Percentiles rank a stretch among this genome's conserved stretches.
Conservation (phyloP, 1,140 invertebrate genomes). For the Cyclina sinensis region DNA sequence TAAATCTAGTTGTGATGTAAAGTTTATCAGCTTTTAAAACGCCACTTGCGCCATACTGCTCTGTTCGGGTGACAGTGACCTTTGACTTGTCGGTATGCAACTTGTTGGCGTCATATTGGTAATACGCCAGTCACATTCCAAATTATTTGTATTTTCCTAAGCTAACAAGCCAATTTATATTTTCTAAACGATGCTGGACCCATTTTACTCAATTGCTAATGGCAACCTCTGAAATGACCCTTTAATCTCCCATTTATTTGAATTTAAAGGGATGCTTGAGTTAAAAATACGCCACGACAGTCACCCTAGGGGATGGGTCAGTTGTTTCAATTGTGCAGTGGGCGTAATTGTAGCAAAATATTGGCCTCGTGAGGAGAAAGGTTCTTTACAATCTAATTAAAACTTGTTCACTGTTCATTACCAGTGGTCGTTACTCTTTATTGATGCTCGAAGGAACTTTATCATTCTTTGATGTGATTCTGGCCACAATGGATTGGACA, state of each 20-base stretch:
- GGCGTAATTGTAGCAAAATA: slow-evolving; percentile 67
- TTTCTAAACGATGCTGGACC: slow-evolving; percentile 57
- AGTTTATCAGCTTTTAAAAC: not conserved
- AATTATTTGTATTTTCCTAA: slow-evolving; percentile 64
- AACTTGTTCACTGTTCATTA: slow-evolving; percentile 70
- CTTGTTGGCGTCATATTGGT: slow-evolving; percentile 6
- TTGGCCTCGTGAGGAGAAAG: slow-evolving; percentile 56
- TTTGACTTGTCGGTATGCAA: slow-evolving; percentile 29
- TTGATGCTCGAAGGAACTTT: slow-evolving; percentile 65
- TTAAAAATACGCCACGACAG: slow-evolving; percentile 34
- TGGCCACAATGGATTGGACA: slow-evolving; percentile 67
- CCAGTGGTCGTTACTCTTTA: slow-evolving; percentile 63
- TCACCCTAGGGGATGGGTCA: slow-evolving; percentile 27
- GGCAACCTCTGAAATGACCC: slow-evolving; percentile 56
- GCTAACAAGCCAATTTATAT: slow-evolving; percentile 70
- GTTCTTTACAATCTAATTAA: slow-evolving; percentile 68
- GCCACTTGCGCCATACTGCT: not conserved
- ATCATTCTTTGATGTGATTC: slow-evolving; percentile 67
- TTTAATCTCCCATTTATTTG: slow-evolving; percentile 63
- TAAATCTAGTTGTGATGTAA: too few relatives aligned
- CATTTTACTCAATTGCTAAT: slow-evolving; percentile 68
- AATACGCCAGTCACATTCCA: slow-evolving; percentile 46
- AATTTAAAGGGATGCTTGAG: slow-evolving; percentile 55
- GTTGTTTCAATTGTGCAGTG: slow-evolving; percentile 44
- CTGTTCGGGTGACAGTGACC: not conserved